Evolutionary conservation across 1,140 invertebrate genomes (phyloP), one percentile per base, ranked within the genome.

Genomic region (Phortica variegata): DNA sequence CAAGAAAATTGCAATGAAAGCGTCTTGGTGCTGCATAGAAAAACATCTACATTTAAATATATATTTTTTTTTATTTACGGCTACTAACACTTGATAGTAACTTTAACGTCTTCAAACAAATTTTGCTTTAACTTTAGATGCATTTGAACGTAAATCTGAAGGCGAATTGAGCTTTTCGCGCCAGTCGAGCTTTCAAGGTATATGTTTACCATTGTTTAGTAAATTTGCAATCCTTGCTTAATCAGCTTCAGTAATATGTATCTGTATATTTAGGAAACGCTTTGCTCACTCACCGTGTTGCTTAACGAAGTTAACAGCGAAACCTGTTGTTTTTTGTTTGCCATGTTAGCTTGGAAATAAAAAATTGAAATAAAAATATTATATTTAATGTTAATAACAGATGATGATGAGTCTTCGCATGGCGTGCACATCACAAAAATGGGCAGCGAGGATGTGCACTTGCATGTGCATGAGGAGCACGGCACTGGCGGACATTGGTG

Each of bases 401-500:
- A 65, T 59, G 73, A 76, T 44, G 73, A 76, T 17, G 73, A 76
- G 15, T 71, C 72, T 53, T 65, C 71, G 23, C 73, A 74, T 54
- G 73, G 73, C 45, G 73, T 75, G 20, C 73, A 76, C 49, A 70
- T 73, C 39, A 74, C 73, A 39, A 76, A 76, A 61, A 75, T 76
- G 73, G 73, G 73, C 44, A 70, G 57, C 37, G 70, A 76, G 13
- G 73, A 76, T 66, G 78, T 87, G 18, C 84, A 85, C 40, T 84
- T 90, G 60, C 88, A 91, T 61, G 80, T 89, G 20, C 82, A 89
- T 19, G 85, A 87, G 58, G 87, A 90, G 36, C 82, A 80, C 52
- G 81, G 82, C 8, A 87, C 85, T 12, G 88, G 87, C 32, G 89
- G 88, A 20, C 87, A 89, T 61, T 85, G 88, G 80, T 89, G 87